Evolutionary conservation across 92 coral and sea anemone genomes (phyloP), one percentile per base, ranked within the genome.

Genomic region (Zoanthus sociatus): DNA sequence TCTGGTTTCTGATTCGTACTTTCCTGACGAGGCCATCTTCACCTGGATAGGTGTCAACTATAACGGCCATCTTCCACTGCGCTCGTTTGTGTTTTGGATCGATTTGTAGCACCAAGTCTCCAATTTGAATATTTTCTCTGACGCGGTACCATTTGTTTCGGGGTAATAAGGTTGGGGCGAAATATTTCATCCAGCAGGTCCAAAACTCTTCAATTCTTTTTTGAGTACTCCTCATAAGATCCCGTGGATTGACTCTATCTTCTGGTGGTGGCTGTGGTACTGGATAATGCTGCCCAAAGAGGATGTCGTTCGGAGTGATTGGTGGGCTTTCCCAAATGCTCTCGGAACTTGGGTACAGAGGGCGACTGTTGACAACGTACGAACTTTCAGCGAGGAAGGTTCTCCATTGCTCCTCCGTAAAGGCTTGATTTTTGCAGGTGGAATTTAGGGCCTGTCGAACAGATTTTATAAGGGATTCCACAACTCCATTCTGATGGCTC

Each of bases 401-500:
- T 71, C 84, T 67, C 93, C 93, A 90, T 58, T 90, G 93, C 54
- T 90, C 90, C 83, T 90, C 93, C 18, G 90, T 90, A 60, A 64
- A 81, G 18, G 87, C 78, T 56, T 79, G 83, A 79, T 79, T 56
- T 68, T 87, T 79, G 83, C 93, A 88, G 17, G 90, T 66, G 51
- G 84, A 63, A 26, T 44, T 68, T 0, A 26, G 73, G 73, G 73
- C 73, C 73, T 68, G 73, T 68, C 73, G 26, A 68, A 68, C 73
- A 12, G 73, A 68, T 0, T 68, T 68, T 30, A 68, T 68, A 21
- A 68, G n/a, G 73, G 73, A 68, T 37, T 68, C 73, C n/a, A 68
- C 73, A 68, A 88, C 94, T 51, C 95, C 95, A 73, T 92, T 92
- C 82, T 92, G 93, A 70, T 92, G 93, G 78, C 93, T 92, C 46